phyloP scores from a whole-genome alignment of 2,888 invertebrate genomes.

The Geotrupes spiniger region DNA sequence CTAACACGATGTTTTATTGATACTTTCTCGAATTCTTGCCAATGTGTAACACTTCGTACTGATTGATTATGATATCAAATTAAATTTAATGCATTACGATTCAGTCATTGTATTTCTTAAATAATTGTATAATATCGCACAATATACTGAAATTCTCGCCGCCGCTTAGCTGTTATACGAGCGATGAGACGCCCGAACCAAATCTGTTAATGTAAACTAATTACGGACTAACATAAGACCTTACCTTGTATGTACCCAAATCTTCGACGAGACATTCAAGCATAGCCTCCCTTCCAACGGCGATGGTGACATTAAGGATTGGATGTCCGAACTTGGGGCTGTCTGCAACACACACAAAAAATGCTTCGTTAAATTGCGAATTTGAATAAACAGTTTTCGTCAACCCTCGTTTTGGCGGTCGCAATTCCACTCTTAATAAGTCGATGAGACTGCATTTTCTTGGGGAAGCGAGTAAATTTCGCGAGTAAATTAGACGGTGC shows the following conservation, averaged over 20 bases:
- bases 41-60: too few relatives aligned
- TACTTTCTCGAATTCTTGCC: too few relatives aligned
- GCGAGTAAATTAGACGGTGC: conserved; percentile 38
- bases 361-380: neutral
- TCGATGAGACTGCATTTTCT: conserved; percentile 29
- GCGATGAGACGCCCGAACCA: too few relatives aligned
- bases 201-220: too few relatives aligned
- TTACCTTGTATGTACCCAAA: conserved; percentile 78
- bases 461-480: conserved; percentile 31
- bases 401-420: neutral
- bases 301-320: conserved; percentile 78
- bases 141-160: too few relatives aligned
- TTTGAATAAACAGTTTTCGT: neutral
- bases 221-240: too few relatives aligned
- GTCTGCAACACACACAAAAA: conserved; percentile 54
- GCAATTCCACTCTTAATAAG: conserved; percentile 16
- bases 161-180: too few relatives aligned
- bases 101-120: too few relatives aligned
- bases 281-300: conserved; percentile 80
- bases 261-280: conserved; percentile 81
- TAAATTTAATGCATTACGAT: too few relatives aligned
- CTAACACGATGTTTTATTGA: too few relatives aligned
- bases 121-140: too few relatives aligned
- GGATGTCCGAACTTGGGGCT: conserved; percentile 80
- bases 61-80: too few relatives aligned